phyloP scores from a whole-genome alignment of 2,113 vertebrate species.

The Lutjanus erythropterus region DNA sequence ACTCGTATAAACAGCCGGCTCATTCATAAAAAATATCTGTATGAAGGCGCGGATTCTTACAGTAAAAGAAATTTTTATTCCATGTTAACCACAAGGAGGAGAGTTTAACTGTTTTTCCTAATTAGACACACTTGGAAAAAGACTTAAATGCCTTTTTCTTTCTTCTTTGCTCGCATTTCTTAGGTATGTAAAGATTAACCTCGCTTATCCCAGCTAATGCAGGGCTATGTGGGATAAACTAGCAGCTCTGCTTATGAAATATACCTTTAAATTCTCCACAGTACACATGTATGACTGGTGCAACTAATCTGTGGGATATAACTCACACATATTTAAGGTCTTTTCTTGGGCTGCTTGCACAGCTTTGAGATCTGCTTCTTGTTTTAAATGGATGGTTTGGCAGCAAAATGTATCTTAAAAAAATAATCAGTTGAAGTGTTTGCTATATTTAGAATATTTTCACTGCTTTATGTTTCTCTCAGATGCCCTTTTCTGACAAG shows the following conservation, averaged over 20 bases:
- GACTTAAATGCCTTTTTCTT: no score
- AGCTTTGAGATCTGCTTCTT: no score
- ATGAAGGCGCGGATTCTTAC: background rate
- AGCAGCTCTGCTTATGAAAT: background rate
- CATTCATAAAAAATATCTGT: conserved; percentile 28
- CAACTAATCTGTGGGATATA: background rate
- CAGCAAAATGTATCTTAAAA: no score
- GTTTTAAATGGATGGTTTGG: no score
- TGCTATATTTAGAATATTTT: no score
- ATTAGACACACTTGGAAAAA: background rate
- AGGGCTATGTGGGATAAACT: background rate
- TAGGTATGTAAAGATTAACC: conserved; percentile 8
- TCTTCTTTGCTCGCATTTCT: background rate
- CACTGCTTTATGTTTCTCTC: no score
- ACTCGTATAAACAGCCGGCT: conserved; percentile 15
- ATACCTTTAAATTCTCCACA: background rate
- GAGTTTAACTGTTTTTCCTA: background rate
- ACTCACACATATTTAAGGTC: background rate
- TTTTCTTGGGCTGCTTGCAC: background rate
- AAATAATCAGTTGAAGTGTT: no score
- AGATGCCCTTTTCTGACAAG: no score
- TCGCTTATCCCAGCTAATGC: background rate
- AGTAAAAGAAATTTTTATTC: background rate
- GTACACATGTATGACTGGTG: background rate
- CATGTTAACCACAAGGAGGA: background rate